Base-by-base conservation (phyloP, 2,113 vertebrate genomes). In the Cynocephalus volans region DNA sequence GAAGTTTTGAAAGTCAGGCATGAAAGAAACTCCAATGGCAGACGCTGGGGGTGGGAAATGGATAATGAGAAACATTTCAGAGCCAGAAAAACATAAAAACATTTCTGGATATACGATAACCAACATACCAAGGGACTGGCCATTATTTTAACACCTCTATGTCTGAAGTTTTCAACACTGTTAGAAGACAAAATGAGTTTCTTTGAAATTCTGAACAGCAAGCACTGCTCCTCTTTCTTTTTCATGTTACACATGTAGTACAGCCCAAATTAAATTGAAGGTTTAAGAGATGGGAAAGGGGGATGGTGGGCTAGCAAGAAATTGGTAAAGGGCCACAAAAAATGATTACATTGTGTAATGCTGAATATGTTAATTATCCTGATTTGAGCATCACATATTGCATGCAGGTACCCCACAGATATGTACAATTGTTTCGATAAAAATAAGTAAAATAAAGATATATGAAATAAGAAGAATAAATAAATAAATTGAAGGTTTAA, bases 161-260 rank as follows among this genome's bases (percentile, higher is more conserved):
- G 90, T 12, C 36, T 60, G 45, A 88, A 15, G 45, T 92, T 88
- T 76, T 90, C 65, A 89, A 86, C 4, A 67, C 21, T 50, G 36
- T 60, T 69, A 64, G 31, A 72, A 79, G 52, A 84, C 23, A 92
- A 92, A 97, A 77, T 28, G 8, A 54, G 21, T 75, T 93, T 90
- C 36, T 67, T 76, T 87, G 13, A 88, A 72, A 64, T 48, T 88
- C 45, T 14, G 48, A 90, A 95, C 15, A 94, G 56, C 15, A 85
- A 76, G 52, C 41, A 54, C 56, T 33, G n/a, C 9, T 45, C 26
- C 23, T 72, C 15, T 84, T 21, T 60, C 18, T 76, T 81, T 69
- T 69, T 70, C 8, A 69, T 73, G 65, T 50, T 77, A 80, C 11
- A 12, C 13, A 84, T 6, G 28, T 45, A 82, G n/a, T 26, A 86